Percentiles rank a stretch among this genome's conserved stretches.
Conservation (phyloP, 2,888 invertebrate genomes). For the Netelia melanura region DNA sequence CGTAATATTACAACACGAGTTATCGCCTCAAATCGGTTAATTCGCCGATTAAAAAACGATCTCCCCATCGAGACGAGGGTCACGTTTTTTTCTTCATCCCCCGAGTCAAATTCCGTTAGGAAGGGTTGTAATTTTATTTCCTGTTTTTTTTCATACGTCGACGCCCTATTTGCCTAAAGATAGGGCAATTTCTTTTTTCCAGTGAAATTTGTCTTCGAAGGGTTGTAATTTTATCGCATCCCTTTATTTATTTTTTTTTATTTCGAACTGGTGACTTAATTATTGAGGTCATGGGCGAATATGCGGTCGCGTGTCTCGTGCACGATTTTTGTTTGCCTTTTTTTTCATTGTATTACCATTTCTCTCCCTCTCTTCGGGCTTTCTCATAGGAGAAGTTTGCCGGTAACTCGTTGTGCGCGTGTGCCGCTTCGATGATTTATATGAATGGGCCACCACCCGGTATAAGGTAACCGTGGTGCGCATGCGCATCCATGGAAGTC, state of each 20-base stretch:
- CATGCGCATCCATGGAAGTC: constrained; percentile 43
- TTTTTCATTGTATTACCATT: constrained; percentile 19
- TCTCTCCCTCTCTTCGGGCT: neutral
- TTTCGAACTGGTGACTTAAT: constrained; percentile 29
- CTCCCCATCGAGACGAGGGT: neutral
- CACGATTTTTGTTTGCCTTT: constrained; percentile 3
- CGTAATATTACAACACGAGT: neutral
- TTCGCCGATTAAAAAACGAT: neutral
- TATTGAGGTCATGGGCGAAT: constrained; percentile 40
- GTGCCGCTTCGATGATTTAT: constrained; percentile 42
- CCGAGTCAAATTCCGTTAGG: neutral
- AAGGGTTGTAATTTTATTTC: neutral
- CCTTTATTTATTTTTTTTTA: neutral
- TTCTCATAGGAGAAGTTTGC: neutral
- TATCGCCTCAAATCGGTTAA: neutral
- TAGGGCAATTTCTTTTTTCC: neutral
- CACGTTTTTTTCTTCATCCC: too few species aligned
- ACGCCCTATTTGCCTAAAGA: neutral
- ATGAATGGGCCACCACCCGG: constrained; percentile 60
- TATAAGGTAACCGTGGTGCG: constrained; percentile 45
- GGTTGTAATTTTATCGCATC: neutral
- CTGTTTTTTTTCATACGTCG: neutral
- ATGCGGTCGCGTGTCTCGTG: constrained; percentile 34
- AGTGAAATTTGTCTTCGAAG: neutral
- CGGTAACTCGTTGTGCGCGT: constrained; percentile 12